Percentiles rank a stretch among this genome's conserved stretches.
These are phyloP conservation scores for Tetrao urogallus DNA, from an alignment of 2,113 vertebrate species.

Conservation along the genomic window DNA sequence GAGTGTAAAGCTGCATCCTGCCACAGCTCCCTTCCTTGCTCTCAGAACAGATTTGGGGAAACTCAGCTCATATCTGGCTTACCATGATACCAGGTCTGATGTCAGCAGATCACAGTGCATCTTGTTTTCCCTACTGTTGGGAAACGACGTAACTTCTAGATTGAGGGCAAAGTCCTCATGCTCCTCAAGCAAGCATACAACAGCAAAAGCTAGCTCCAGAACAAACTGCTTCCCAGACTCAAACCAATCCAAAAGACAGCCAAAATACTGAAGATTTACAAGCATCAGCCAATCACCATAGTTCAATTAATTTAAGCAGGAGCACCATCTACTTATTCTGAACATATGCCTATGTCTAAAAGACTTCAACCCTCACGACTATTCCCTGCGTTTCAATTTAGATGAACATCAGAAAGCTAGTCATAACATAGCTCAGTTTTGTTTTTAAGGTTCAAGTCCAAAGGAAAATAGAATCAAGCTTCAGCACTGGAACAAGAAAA, in stretches of 20 bases:
- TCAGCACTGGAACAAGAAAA: not conserved
- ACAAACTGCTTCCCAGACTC: not conserved
- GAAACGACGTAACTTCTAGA: not conserved
- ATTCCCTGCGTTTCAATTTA: not conserved
- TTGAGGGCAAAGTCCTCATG: not conserved
- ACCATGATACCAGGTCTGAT: not conserved
- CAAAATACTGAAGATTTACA: not conserved
- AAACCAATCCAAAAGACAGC: not conserved
- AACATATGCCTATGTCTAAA: not conserved
- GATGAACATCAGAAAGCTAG: not conserved
- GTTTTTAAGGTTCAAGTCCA: not conserved
- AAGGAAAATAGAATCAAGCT: not conserved
- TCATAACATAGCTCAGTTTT: not conserved
- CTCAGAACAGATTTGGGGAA: fast-evolving
- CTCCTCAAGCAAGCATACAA: not conserved
- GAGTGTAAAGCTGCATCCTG: not conserved
- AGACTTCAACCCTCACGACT: not conserved
- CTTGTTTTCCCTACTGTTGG: fast-evolving
- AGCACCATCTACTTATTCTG: not conserved
- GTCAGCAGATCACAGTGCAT: not conserved
- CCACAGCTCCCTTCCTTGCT: not conserved
- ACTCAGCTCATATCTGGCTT: not conserved
- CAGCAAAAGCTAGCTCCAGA: not conserved
- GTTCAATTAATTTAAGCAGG: not conserved
- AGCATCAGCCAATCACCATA: not conserved